Evolutionary conservation across 2,113 vertebrate genomes (phyloP).

Genomic region (Macquaria australasica): DNA sequence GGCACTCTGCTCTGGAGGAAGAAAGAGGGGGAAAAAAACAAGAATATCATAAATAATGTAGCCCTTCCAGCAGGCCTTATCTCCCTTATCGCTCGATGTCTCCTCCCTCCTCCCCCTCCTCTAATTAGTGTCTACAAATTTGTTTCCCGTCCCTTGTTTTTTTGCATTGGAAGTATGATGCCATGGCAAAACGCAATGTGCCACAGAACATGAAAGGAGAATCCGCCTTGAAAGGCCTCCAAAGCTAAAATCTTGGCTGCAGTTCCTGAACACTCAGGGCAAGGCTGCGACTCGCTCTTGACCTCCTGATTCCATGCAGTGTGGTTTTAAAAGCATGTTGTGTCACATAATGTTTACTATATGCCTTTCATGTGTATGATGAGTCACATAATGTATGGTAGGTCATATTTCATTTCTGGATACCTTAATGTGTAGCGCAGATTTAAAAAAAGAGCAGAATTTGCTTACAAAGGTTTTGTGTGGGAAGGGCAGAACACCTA

Average conservation of each 20-base stretch:
- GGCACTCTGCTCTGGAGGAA: slow-evolving; percentile 49
- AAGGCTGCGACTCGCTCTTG: slow-evolving; percentile 22
- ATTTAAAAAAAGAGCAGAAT: background rate
- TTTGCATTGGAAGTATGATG: slow-evolving; percentile 55
- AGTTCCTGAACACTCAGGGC: slow-evolving; percentile 32
- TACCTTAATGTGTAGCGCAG: background rate
- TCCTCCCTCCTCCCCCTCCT: slow-evolving; percentile 29
- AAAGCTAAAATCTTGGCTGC: slow-evolving; percentile 64
- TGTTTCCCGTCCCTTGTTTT: slow-evolving; percentile 64
- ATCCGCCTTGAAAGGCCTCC: slow-evolving; percentile 58
- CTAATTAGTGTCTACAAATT: slow-evolving; percentile 83
- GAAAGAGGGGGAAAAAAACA: slow-evolving; percentile 31
- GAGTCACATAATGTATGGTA: background rate
- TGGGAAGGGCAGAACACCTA: background rate
- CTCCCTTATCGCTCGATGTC: slow-evolving; percentile 56
- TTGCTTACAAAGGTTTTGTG: slow-evolving; percentile 11
- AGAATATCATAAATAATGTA: slow-evolving; percentile 79
- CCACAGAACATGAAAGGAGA: slow-evolving; percentile 56
- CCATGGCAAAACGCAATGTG: slow-evolving; percentile 62
- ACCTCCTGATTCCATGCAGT: slow-evolving; percentile 23
- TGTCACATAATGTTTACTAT: background rate
- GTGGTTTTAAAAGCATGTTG: slow-evolving; percentile 23
- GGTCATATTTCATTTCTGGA: slow-evolving; percentile 1
- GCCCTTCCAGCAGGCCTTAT: slow-evolving; percentile 55
- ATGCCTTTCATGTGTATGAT: background rate